These are phyloP conservation scores for Leptinotarsa undecemlineata DNA, from an alignment of 1,140 invertebrate species.

Conservation along the genomic window DNA sequence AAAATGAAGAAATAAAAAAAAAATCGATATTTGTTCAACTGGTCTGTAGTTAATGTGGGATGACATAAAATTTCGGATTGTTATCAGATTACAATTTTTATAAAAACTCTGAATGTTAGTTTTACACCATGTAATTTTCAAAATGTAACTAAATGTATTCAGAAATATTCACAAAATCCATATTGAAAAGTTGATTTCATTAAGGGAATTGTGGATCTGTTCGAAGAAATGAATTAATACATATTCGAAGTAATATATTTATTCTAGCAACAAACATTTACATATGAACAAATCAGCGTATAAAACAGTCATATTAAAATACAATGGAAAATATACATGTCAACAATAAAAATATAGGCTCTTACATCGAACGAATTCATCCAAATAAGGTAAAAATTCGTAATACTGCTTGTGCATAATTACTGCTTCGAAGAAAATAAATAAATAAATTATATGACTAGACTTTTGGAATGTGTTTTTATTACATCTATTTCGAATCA, in stretches of 20 bases:
- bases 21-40: too few relatives aligned
- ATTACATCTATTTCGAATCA: background rate
- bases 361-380: background rate
- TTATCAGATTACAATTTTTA: too few relatives aligned
- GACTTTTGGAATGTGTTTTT: background rate
- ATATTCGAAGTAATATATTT: conserved; percentile 19
- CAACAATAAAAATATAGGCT: conserved; percentile 3
- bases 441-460: conserved; percentile 27
- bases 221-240: background rate
- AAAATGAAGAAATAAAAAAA: too few relatives aligned
- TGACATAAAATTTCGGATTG: too few relatives aligned
- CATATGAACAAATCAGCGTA: conserved; percentile 21
- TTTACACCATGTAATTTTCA: too few relatives aligned
- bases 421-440: conserved; percentile 7
- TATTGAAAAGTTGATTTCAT: too few relatives aligned
- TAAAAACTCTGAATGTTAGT: too few relatives aligned
- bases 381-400: background rate
- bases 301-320: conserved; percentile 15
- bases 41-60: too few relatives aligned
- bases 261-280: conserved; percentile 30
- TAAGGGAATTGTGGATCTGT: too few relatives aligned
- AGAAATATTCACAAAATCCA: too few relatives aligned
- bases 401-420: conserved; percentile 15
- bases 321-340: background rate
- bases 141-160: too few relatives aligned